phyloP scores from a whole-genome alignment of 2,888 invertebrate genomes.

The Epistrophella euchroma region DNA sequence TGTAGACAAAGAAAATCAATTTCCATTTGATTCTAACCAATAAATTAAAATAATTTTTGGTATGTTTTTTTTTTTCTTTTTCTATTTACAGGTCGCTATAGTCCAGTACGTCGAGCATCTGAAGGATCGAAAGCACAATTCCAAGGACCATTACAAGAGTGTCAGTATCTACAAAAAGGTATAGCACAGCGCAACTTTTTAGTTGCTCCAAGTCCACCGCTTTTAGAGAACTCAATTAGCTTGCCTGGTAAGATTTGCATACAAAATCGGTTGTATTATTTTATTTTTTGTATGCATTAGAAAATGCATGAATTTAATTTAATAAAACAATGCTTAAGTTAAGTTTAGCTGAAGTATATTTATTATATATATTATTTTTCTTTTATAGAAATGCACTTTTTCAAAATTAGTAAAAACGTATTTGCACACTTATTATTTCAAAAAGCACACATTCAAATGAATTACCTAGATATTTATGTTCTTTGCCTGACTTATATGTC shows the following conservation, averaged over 20 bases:
- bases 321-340: not conserved
- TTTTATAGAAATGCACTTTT: not conserved
- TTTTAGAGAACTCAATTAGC: constrained; percentile 84
- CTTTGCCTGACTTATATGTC: not conserved
- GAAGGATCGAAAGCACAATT: constrained; percentile 87
- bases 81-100: constrained; percentile 87
- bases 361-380: not conserved
- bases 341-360: not conserved
- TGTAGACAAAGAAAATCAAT: not conserved
- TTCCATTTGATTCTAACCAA: constrained; percentile 85
- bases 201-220: constrained; percentile 83
- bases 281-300: constrained; percentile 12
- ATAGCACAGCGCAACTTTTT: constrained; percentile 83
- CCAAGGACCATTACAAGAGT: constrained; percentile 90
- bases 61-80: constrained; percentile 77
- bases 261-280: constrained; percentile 54
- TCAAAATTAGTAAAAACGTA: not conserved
- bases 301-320: constrained; percentile 5
- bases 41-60: constrained; percentile 84
- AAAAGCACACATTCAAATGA: not conserved
- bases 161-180: constrained; percentile 89
- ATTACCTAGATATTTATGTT: not conserved
- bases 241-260: constrained; percentile 82
- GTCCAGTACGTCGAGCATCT: constrained; percentile 95
- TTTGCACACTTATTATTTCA: not conserved